Evolutionary conservation across 2,797 vertebrate genomes (phyloP), one percentile per base, ranked within the genome.

Genomic region (Staurois parvus): DNA sequence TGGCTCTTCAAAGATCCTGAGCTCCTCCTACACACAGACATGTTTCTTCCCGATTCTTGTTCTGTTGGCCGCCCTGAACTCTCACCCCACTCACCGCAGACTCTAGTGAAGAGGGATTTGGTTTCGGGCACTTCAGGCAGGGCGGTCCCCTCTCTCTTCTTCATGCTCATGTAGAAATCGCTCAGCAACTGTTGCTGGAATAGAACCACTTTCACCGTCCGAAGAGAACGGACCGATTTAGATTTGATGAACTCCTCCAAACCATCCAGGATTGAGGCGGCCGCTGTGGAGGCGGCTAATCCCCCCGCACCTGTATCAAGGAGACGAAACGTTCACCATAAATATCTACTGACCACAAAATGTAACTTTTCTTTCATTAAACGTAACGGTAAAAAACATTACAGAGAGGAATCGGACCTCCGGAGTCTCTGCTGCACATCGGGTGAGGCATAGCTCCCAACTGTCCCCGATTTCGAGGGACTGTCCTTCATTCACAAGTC

Each of bases 251-350:
- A 95, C 15, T 96, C 93, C 76, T 91, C 88, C 82, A 97, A 88
- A 10, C 94, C 95, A 59, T 96, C 95, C 79, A 98, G 88, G 92
- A 96, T 97, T 76, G 93, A 90, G 68, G 95, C 94, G 17, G 97
- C 97, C 82, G 96, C 95, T 0, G 89, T 79, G 72, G 87, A 88
- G 72, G 96, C 91, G 26, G 88, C 67, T 76, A 87, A 88, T 1
- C 87, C 81, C 73, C 94, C 96, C 87, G 79, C 91, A 89, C 97
- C 98, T 98, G 75, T 82, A 67, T 7, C 3, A 70, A 19, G 17
- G 8, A 68, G 24, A 26, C 2, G 34, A 52, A 34, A 1, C 10
- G 12, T 28, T 34, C 2, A 37, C 34, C 34, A 37, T 8, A 37
- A 8, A 37, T 37, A 37, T 37, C 7, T 37, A 37, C 34, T 37